Evolutionary conservation across 1,140 invertebrate genomes (phyloP).

Genomic region (Ceratitis capitata): DNA sequence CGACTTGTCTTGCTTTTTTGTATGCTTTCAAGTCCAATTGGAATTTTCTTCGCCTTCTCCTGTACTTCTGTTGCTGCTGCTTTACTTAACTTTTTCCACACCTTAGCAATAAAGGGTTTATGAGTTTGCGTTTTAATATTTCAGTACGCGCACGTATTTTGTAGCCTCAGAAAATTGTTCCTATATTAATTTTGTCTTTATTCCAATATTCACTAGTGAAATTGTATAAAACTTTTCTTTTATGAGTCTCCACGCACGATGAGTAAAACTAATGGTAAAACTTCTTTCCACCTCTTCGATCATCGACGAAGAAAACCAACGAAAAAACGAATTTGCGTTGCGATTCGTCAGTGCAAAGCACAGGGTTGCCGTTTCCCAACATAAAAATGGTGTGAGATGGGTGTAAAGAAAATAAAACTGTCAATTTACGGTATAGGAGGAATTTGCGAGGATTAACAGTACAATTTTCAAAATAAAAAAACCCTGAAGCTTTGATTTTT

Average conservation of each 20-base stretch:
- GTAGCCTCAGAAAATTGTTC: neutral
- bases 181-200: neutral
- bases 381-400: neutral
- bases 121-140: neutral
- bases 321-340: conserved; percentile 27
- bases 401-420: neutral
- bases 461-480: neutral
- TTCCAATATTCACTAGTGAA: conserved; percentile 16
- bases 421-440: neutral
- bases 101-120: neutral
- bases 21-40: conserved; percentile 44
- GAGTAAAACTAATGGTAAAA: conserved; percentile 34
- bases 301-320: conserved; percentile 30
- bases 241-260: conserved; percentile 23
- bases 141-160: neutral
- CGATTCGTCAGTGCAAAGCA: neutral
- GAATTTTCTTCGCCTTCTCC: conserved; percentile 18
- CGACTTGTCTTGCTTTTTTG: conserved; percentile 34
- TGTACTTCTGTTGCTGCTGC: neutral
- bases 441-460: neutral
- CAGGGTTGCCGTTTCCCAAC: neutral
- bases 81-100: neutral
- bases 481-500: neutral
- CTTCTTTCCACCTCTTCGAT: conserved; percentile 27
- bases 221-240: conserved; percentile 35